A percentile compares a stretch with the other conserved stretches of the same genome.
phyloP scores from a whole-genome alignment of 2,888 invertebrate genomes.

The Eupelmus urozonus region DNA sequence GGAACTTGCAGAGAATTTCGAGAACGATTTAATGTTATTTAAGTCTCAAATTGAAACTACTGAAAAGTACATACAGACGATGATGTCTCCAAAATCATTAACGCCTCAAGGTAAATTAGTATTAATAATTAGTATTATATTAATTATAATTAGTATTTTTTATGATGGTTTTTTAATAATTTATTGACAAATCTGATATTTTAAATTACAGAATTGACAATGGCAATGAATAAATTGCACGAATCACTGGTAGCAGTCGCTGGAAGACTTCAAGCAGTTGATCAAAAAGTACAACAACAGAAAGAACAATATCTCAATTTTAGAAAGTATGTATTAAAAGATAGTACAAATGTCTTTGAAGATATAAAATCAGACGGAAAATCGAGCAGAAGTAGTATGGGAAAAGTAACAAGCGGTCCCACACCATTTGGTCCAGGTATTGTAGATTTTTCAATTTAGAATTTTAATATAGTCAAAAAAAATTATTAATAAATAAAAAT shows the following conservation, averaged over 20 bases:
- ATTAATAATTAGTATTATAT: background rate
- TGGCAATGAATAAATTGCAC: constrained; percentile 89
- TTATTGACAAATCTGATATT: constrained; percentile 18
- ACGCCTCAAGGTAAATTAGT: constrained; percentile 81
- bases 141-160: constrained; percentile 7
- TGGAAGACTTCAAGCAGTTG: constrained; percentile 90
- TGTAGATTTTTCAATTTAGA: background rate
- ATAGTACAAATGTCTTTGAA: constrained; percentile 88
- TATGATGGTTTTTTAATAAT: background rate
- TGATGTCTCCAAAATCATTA: constrained; percentile 82
- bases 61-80: constrained; percentile 84
- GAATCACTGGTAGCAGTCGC: constrained; percentile 92
- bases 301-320: constrained; percentile 92
- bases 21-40: constrained; percentile 83
- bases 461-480: background rate
- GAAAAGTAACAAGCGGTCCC: constrained; percentile 80
- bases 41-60: constrained; percentile 86
- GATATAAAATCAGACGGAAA: constrained; percentile 70
- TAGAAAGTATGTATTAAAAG: constrained; percentile 87
- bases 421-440: constrained; percentile 80
- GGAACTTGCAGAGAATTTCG: constrained; percentile 84
- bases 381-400: constrained; percentile 67
- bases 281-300: constrained; percentile 87
- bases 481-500: background rate
- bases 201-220: constrained; percentile 83